phyloP scores from a whole-genome alignment of 1,140 invertebrate genomes.

The Drosophila tani region DNA sequence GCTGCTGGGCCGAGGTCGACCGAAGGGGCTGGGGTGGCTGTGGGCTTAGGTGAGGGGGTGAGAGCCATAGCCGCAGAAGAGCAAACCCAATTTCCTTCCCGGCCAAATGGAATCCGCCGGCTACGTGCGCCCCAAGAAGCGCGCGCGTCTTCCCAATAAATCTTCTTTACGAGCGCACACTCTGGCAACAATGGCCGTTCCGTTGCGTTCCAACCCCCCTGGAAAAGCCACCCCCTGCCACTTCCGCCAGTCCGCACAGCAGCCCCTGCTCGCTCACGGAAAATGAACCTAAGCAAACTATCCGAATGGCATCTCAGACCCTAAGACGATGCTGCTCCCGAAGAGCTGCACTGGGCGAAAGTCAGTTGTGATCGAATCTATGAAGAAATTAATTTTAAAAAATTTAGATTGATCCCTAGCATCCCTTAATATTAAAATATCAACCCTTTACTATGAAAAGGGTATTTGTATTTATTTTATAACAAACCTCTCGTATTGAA shows the following conservation, averaged over 20 bases:
- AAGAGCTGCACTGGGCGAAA: constrained; percentile 45
- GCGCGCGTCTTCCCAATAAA: constrained; percentile 85
- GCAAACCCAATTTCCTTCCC: constrained; percentile 80
- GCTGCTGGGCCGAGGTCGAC: constrained; percentile 69
- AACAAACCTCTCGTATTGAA: no score
- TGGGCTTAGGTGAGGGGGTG: constrained; percentile 18
- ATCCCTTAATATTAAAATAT: no score
- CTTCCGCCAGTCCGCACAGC: constrained; percentile 13
- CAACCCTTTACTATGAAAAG: no score
- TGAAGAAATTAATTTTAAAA: not conserved
- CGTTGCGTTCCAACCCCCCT: constrained; percentile 30
- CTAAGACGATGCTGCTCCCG: constrained; percentile 58
- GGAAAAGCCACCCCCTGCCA: constrained; percentile 11
- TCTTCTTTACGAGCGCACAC: constrained; percentile 85
- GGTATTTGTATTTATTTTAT: no score
- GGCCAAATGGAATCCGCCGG: constrained; percentile 75
- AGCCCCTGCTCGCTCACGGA: constrained; percentile 39
- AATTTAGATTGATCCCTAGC: not conserved
- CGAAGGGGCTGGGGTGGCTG: not conserved
- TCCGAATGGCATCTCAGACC: constrained; percentile 78
- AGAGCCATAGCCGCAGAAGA: constrained; percentile 39
- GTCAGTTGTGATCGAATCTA: no score
- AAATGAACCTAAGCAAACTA: constrained; percentile 85
- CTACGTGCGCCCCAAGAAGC: constrained; percentile 74
- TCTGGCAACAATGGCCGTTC: constrained; percentile 83